A percentile compares a stretch with the other conserved stretches of the same genome.
Conservation (phyloP, 2,888 invertebrate genomes). For the Labia minor region DNA sequence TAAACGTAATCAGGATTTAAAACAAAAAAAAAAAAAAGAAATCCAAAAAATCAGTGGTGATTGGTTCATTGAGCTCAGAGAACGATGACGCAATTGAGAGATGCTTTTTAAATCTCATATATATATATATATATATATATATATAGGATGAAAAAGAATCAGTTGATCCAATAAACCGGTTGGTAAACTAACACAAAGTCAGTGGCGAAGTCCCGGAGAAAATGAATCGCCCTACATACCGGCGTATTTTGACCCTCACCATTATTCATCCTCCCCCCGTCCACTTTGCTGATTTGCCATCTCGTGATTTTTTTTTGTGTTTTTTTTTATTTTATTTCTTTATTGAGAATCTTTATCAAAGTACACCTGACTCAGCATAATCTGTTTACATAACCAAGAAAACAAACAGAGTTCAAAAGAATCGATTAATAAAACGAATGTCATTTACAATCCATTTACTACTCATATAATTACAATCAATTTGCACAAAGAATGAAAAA, state of each 20-base stretch:
- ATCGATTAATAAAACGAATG: background rate
- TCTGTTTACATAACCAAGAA: slow-evolving; percentile 1
- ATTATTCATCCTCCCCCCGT: slow-evolving; percentile 1
- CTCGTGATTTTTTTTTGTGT: too few relatives aligned
- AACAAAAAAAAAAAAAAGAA: too few relatives aligned
- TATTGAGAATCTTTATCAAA: background rate
- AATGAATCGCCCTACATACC: background rate
- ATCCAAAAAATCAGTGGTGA: background rate
- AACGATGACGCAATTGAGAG: background rate
- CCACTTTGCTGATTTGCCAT: too few relatives aligned
- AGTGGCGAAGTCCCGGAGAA: background rate
- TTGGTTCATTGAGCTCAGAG: background rate
- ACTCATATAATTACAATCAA: too few relatives aligned
- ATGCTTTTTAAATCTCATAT: background rate
- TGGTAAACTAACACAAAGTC: background rate
- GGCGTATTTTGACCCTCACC: background rate
- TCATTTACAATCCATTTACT: too few relatives aligned
- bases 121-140: too few relatives aligned
- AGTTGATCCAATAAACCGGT: background rate
- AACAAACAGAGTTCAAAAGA: background rate
- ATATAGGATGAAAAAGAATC: background rate
- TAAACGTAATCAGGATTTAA: background rate
- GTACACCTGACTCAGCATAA: background rate
- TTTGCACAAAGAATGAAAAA: too few relatives aligned
- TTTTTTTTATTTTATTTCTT: background rate